These are phyloP conservation scores for Pachliopta kotzebuea DNA, from an alignment of 2,888 invertebrate species.

Conservation along the genomic window DNA sequence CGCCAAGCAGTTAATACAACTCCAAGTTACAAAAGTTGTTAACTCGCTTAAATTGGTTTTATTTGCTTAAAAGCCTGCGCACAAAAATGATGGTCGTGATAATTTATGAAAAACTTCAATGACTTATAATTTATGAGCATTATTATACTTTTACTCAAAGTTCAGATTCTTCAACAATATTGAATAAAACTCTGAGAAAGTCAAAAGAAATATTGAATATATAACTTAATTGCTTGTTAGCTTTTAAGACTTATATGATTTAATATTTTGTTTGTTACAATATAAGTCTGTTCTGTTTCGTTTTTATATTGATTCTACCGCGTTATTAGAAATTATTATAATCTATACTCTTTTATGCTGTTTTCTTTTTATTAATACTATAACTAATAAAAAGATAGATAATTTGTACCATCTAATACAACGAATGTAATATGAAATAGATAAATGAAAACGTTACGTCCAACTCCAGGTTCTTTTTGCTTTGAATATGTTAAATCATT, in stretches of 20 bases:
- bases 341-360: too few relatives aligned
- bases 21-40: constrained; percentile 23
- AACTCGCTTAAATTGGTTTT: constrained; percentile 52
- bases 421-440: background rate
- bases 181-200: too few relatives aligned
- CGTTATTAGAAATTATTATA: too few relatives aligned
- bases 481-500: constrained; percentile 3
- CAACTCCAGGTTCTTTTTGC: background rate
- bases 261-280: too few relatives aligned
- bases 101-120: constrained; percentile 6
- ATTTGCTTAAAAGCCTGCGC: constrained; percentile 74
- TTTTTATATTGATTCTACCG: too few relatives aligned
- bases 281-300: too few relatives aligned
- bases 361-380: too few relatives aligned
- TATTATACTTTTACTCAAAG: background rate
- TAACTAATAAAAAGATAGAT: too few relatives aligned
- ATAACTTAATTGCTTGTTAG: too few relatives aligned
- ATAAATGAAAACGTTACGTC: background rate
- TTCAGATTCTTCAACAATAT: background rate
- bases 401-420: background rate
- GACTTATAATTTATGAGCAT: constrained; percentile 3
- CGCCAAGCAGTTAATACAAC: constrained; percentile 25
- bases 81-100: constrained; percentile 14
- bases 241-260: too few relatives aligned
- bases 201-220: too few relatives aligned